Conservation (phyloP, 2,888 invertebrate species). For the Osmoderma eremita region DNA sequence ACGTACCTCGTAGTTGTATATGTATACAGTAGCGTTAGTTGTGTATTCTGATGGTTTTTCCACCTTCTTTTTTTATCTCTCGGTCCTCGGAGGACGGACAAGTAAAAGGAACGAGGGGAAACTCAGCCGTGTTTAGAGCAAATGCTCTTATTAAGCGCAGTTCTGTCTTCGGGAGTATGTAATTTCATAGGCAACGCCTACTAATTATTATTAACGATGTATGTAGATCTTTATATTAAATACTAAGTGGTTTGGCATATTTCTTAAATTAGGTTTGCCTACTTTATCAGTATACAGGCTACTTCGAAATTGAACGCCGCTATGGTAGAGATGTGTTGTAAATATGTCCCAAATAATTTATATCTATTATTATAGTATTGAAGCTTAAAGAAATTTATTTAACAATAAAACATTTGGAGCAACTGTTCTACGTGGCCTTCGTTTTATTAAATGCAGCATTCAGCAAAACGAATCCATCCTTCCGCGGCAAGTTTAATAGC, state of each 20-base stretch:
- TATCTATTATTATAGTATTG: too few species aligned
- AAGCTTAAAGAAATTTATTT: too few species aligned
- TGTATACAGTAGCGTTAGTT: neutral
- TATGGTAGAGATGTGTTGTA: too few species aligned
- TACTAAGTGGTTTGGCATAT: neutral
- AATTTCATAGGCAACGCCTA: slow-evolving; percentile 21
- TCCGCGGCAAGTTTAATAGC: too few species aligned
- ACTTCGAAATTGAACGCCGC: too few species aligned
- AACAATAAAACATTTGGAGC: too few species aligned
- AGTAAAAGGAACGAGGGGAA: slow-evolving; percentile 2
- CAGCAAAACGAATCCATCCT: too few species aligned
- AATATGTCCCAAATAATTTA: too few species aligned
- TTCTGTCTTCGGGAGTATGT: slow-evolving; percentile 12
- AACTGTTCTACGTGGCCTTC: too few species aligned
- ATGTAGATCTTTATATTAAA: neutral
- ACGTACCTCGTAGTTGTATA: neutral
- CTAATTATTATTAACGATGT: slow-evolving; percentile 28
- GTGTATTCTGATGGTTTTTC: neutral
- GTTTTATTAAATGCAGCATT: too few species aligned
- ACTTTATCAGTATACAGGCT: too few species aligned
- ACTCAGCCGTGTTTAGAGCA: slow-evolving; percentile 9
- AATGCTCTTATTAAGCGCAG: slow-evolving; percentile 22
- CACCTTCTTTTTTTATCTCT: neutral
- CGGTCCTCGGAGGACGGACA: neutral
- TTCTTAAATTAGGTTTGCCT: too few species aligned